These are phyloP conservation scores for Gambelia wislizenii DNA, from an alignment of 2,797 vertebrate genomes.

Conservation along the genomic window DNA sequence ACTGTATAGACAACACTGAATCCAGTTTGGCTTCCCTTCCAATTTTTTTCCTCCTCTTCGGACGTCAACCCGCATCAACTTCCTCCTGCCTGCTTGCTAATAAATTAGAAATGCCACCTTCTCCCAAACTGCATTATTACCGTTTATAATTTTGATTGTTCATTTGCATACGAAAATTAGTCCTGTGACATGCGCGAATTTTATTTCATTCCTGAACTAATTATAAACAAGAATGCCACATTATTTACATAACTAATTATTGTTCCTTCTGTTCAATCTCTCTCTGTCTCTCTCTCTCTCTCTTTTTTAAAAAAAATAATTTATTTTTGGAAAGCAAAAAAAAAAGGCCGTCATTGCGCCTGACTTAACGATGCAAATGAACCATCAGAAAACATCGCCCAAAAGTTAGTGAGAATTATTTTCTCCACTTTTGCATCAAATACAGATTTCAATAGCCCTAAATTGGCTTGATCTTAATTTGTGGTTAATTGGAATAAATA, in stretches of 20 bases:
- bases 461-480: constrained; percentile 87
- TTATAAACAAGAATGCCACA: constrained; percentile 99
- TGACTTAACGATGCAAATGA: constrained; percentile 80
- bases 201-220: constrained; percentile 93
- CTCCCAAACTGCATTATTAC: constrained; percentile 95
- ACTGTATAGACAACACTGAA: too few species aligned
- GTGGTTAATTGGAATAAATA: constrained; percentile 85
- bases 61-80: constrained; percentile 84
- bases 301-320: too few species aligned
- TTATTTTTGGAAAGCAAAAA: constrained; percentile 74
- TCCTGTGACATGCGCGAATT: constrained; percentile 95
- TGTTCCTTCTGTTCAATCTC: constrained; percentile 96
- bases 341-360: constrained; percentile 75
- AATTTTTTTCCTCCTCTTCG: too few species aligned
- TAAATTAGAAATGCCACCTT: constrained; percentile 91
- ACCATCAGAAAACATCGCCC: constrained; percentile 81
- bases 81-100: constrained; percentile 83
- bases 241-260: constrained; percentile 99
- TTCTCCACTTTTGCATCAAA: constrained; percentile 84
- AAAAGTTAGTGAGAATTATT: constrained; percentile 83
- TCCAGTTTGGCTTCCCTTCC: too few species aligned
- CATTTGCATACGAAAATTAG: constrained; percentile 99
- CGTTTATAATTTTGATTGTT: constrained; percentile 98
- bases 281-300: constrained; percentile 69
- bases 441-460: constrained; percentile 83